Evolutionary conservation across 2,113 vertebrate species (phyloP).

Genomic region (Acrocephalus kingi): DNA sequence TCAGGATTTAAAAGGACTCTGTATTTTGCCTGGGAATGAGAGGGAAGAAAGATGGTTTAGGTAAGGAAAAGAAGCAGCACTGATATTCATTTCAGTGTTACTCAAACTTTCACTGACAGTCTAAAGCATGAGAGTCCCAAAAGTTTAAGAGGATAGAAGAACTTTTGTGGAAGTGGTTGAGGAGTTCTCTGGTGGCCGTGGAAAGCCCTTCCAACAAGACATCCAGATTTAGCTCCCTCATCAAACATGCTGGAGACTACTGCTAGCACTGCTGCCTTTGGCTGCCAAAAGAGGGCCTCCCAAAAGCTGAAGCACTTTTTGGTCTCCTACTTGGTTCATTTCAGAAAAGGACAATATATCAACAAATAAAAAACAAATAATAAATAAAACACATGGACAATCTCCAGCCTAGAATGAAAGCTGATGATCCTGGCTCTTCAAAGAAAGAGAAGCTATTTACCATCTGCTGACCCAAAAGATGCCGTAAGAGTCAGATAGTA

Average conservation of each 20-base stretch:
- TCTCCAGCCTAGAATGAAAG: not conserved
- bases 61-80: not conserved
- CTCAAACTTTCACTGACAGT: not conserved
- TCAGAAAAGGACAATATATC: not conserved
- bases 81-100: not conserved
- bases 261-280: not conserved
- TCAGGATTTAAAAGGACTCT: not conserved
- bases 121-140: not conserved
- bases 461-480: not conserved
- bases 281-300: not conserved
- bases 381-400: not conserved
- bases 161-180: not conserved
- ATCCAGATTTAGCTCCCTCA: not conserved
- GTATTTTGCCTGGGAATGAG: not conserved
- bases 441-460: not conserved
- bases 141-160: not conserved
- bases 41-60: not conserved
- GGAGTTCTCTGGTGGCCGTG: not conserved
- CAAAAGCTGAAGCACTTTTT: not conserved
- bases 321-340: not conserved
- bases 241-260: not conserved
- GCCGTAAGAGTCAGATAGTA: not conserved
- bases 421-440: not conserved
- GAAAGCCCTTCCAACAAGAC: not conserved
- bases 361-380: not conserved